Evolutionary conservation across 2,113 vertebrate genomes (phyloP).

Genomic region (Pachycephala philippinensis): DNA sequence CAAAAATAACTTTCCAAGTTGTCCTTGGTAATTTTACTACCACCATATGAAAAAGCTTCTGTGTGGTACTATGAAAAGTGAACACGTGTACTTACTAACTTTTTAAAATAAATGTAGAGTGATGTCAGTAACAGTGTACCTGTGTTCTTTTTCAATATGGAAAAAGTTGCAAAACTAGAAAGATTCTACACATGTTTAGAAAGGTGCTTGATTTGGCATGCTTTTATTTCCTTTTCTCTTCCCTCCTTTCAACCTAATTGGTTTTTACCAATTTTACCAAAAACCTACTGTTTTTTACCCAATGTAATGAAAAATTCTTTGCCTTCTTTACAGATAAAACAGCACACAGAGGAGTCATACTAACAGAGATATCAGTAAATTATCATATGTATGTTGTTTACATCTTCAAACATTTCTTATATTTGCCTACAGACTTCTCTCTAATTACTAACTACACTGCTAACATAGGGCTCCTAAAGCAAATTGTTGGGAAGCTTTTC

Average conservation of each 20-base stretch:
- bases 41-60: not conserved
- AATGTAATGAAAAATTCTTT: not conserved
- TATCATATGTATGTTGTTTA: not conserved
- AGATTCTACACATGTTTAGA: not conserved
- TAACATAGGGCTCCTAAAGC: not conserved
- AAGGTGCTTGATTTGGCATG: not conserved
- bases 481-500: not conserved
- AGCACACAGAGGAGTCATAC: not conserved
- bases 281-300: not conserved
- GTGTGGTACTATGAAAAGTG: not conserved
- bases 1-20: not conserved
- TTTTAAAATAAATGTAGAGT: not conserved
- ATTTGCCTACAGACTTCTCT: not conserved
- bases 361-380: not conserved
- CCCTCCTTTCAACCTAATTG: not conserved
- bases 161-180: not conserved
- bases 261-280: too few species aligned
- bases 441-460: not conserved
- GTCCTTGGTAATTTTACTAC: not conserved
- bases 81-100: not conserved
- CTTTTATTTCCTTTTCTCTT: not conserved
- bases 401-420: not conserved
- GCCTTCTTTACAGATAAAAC: not conserved
- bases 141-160: not conserved
- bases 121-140: not conserved